Evolutionary conservation across 1,140 invertebrate species (phyloP).

Genomic region (Myzus persicae): DNA sequence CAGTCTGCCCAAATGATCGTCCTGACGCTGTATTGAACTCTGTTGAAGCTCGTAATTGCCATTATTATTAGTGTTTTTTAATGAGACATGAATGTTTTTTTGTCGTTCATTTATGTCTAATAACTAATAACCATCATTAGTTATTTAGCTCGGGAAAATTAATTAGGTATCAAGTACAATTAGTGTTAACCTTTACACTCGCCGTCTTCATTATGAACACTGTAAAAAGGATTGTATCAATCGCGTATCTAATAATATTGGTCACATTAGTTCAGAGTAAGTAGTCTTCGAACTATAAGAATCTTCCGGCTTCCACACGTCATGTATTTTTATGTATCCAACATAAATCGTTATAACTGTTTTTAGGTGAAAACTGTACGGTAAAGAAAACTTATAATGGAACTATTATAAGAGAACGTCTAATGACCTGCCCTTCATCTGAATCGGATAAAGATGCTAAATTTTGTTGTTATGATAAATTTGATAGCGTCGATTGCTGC

Average conservation of each 20-base stretch:
- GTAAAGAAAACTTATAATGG: conserved; percentile 26
- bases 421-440: background rate
- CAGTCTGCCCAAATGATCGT: background rate
- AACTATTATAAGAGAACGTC: background rate
- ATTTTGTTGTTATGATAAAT: conserved; percentile 47
- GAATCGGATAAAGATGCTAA: background rate
- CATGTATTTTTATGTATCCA: background rate
- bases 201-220: background rate
- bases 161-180: background rate
- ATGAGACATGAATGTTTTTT: background rate
- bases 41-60: background rate
- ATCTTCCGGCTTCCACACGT: background rate
- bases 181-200: no score
- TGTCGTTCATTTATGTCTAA: background rate
- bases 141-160: background rate
- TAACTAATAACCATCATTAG: background rate
- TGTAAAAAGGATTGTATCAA: background rate
- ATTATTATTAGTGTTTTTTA: conserved; percentile 24
- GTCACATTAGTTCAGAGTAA: conserved; percentile 23
- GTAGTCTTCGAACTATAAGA: background rate
- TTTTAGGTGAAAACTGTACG: conserved; percentile 39
- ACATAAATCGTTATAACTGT: background rate
- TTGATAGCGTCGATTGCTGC: conserved; percentile 37
- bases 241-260: background rate
- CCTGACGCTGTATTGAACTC: background rate